Evolutionary conservation across 2,113 vertebrate species (phyloP), one percentile per base, ranked within the genome.

Genomic region (sheep (Ovis aries)): DNA sequence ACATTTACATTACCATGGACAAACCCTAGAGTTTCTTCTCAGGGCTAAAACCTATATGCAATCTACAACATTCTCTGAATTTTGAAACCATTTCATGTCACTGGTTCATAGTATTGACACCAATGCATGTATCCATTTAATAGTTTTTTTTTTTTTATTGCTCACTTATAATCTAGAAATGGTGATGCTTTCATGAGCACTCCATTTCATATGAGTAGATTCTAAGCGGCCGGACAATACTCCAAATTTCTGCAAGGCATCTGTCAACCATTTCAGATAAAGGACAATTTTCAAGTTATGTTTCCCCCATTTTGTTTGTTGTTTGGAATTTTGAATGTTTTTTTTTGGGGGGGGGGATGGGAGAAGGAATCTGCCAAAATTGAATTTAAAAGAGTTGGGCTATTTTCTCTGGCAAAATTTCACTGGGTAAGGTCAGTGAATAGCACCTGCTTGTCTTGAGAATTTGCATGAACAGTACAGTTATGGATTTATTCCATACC

Each of bases 401-500:
- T 97, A 96, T 82, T 97, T 98, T 97, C n/a, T 94, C 60, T 92
- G 89, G 88, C 48, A 96, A 94, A 80, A 48, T 94, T 92, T 91
- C 94, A 64, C 87, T 90, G 90, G 59, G 81, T 93, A 97, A 86
- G 95, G 96, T 94, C 89, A 93, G 29, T 60, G 78, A 93, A 45
- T 80, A 93, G 82, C 95, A 97, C 97, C 92, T 97, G 97, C 81
- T 96, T 67, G 93, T 91, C 95, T 91, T 95, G 89, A 92, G 84
- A 92, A 98, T 98, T 97, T 98, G 82, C 96, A 97, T 95, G 91
- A 96, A 83, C 55, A 87, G 50, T 71, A 40, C 60, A 87, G 88
- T 80, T 97, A 94, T 95, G 96, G 92, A 97, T 97, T 97, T 97
- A 92, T 97, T 98, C 91, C 88, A 85, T 96, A 95, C 81, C 95